Percentiles rank a stretch among this genome's conserved stretches.
Evolutionary conservation across 2,888 invertebrate genomes (phyloP).

Genomic region (Masnerella sp.): DNA sequence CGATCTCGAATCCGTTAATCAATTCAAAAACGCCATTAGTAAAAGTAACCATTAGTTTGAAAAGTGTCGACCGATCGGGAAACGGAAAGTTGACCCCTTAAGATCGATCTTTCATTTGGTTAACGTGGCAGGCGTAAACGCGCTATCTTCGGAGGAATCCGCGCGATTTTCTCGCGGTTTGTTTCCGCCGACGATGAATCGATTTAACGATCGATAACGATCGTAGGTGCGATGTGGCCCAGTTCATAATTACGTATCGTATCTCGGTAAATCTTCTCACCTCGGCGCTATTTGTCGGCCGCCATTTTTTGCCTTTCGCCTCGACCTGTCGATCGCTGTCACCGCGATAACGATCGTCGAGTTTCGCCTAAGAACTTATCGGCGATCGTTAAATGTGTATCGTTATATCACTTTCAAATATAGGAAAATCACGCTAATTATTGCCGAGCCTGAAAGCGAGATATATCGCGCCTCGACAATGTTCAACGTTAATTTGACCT

Average conservation of each 20-base stretch:
- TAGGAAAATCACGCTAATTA: too few relatives aligned
- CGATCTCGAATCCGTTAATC: slow-evolving; percentile 1
- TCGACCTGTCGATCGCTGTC: slow-evolving; percentile 54
- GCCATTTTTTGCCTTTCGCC: slow-evolving; percentile 40
- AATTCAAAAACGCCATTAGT: not conserved
- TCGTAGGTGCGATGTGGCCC: slow-evolving; percentile 49
- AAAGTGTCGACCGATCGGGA: slow-evolving; percentile 13
- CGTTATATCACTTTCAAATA: too few relatives aligned
- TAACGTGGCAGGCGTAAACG: slow-evolving; percentile 24
- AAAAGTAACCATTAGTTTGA: slow-evolving; percentile 2
- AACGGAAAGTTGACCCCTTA: too few relatives aligned
- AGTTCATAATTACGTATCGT: slow-evolving; percentile 49
- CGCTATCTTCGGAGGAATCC: slow-evolving; percentile 20
- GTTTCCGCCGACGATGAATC: slow-evolving; percentile 38
- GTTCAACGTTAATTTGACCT: too few relatives aligned
- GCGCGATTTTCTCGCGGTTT: slow-evolving; percentile 24
- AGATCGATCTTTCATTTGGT: slow-evolving; percentile 13
- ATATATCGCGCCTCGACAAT: too few relatives aligned
- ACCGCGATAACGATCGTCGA: slow-evolving; percentile 40
- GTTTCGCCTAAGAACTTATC: slow-evolving; percentile 39
- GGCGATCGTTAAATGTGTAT: too few relatives aligned
- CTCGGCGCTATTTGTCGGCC: slow-evolving; percentile 47
- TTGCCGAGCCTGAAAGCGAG: too few relatives aligned
- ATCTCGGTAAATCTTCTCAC: slow-evolving; percentile 56
- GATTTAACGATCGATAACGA: slow-evolving; percentile 45